A percentile compares a stretch with the other conserved stretches of the same genome.
Evolutionary conservation across 2,797 vertebrate genomes (phyloP).

Genomic region (Borostomias antarcticus): DNA sequence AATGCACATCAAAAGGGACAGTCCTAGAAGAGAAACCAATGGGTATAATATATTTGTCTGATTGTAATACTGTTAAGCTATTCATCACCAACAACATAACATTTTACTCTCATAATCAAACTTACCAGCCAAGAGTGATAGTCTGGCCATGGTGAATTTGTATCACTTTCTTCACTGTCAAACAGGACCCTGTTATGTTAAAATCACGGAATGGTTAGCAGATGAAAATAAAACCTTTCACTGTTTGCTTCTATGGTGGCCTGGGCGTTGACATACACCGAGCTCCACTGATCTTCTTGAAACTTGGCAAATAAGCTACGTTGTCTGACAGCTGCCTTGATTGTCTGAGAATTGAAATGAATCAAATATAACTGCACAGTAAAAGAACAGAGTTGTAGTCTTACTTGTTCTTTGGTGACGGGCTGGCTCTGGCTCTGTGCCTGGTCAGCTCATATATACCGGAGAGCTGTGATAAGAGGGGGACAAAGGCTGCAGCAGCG

Average conservation of each 20-base stretch:
- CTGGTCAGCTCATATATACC: conserved; percentile 6
- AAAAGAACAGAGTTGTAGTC: not conserved
- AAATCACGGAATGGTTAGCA: not conserved
- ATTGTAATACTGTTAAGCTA: not conserved
- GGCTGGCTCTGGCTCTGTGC: not conserved
- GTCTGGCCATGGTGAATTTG: conserved; percentile 46
- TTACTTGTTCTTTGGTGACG: conserved; percentile 21
- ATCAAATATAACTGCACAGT: not conserved
- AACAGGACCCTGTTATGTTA: not conserved
- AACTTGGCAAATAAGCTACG: too few species aligned
- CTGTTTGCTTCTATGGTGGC: too few species aligned
- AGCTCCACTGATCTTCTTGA: too few species aligned
- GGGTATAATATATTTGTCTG: not conserved
- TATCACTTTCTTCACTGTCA: not conserved
- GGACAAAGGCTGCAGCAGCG: conserved; percentile 40
- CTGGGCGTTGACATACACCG: too few species aligned
- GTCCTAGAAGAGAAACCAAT: conserved; percentile 42
- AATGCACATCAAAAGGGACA: conserved; percentile 54
- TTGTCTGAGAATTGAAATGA: not conserved
- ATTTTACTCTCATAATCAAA: not conserved
- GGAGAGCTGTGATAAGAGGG: conserved; percentile 28
- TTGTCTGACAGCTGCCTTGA: not conserved
- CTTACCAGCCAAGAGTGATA: conserved; percentile 53
- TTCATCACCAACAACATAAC: not conserved
- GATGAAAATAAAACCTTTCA: too few species aligned